Evolutionary conservation across 2,113 vertebrate genomes (phyloP).

Genomic region (Apodemus speciosus): DNA sequence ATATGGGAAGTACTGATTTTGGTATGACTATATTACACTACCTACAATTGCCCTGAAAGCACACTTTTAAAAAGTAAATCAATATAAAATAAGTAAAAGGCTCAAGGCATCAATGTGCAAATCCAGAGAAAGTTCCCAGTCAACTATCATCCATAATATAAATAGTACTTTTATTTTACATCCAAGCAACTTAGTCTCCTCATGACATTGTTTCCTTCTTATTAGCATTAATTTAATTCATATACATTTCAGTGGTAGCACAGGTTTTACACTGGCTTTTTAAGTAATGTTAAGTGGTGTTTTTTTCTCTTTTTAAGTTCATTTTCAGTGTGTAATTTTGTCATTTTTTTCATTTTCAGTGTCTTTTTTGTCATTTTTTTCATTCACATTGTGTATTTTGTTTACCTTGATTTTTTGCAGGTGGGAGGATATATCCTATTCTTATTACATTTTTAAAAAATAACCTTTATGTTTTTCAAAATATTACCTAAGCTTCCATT

Average conservation of each 20-base stretch:
- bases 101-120: background rate
- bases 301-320: background rate
- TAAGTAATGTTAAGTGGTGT: background rate
- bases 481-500: conserved; percentile 8
- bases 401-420: conserved; percentile 13
- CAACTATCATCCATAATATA: background rate
- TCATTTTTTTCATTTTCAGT: background rate
- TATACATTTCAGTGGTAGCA: background rate
- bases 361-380: background rate
- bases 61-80: background rate
- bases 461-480: conserved; percentile 33
- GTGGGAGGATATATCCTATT: background rate
- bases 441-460: background rate
- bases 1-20: background rate
- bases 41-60: background rate
- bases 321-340: background rate
- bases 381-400: background rate
- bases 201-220: background rate
- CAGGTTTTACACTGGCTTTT: background rate
- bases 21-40: background rate
- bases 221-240: background rate
- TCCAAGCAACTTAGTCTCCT: fast-evolving
- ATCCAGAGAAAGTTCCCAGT: fast-evolving
- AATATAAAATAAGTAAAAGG: background rate
- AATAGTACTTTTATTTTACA: background rate